These are phyloP conservation scores for Pseudomyrmex flavicornis DNA, from an alignment of 1,140 invertebrate genomes.

Conservation along the genomic window DNA sequence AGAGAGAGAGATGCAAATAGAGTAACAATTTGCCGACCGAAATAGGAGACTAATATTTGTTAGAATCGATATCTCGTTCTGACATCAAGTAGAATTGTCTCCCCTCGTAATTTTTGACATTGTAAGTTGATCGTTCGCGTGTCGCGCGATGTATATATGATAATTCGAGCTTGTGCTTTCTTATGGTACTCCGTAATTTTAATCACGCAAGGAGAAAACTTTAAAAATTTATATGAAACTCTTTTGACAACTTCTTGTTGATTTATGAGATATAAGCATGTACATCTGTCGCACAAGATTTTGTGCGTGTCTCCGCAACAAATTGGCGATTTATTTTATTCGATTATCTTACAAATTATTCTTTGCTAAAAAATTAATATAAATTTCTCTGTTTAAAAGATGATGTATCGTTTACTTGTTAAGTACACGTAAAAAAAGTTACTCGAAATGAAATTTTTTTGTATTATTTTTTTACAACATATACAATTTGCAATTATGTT, in stretches of 20 bases:
- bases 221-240: neutral
- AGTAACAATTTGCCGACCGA: constrained; percentile 3
- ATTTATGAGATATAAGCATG: too few species aligned
- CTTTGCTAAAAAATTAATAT: too few species aligned
- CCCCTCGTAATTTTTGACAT: constrained; percentile 32
- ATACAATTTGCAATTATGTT: too few species aligned
- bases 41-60: constrained; percentile 11
- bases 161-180: constrained; percentile 1
- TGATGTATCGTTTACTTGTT: too few species aligned
- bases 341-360: too few species aligned
- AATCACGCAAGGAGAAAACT: constrained; percentile 26
- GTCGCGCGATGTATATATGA: constrained; percentile 8
- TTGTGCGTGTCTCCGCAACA: too few species aligned
- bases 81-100: constrained; percentile 26
- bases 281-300: too few species aligned
- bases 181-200: constrained; percentile 22
- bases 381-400: too few species aligned
- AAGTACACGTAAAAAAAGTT: neutral
- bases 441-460: neutral
- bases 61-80: constrained; percentile 51
- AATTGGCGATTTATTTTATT: too few species aligned
- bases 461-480: neutral
- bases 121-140: constrained; percentile 40
- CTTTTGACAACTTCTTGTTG: too few species aligned
- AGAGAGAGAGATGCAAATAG: neutral